Percentiles rank a stretch among this genome's conserved stretches.
Evolutionary conservation across 2,888 invertebrate species (phyloP).

Genomic region (Lithodes maja): DNA sequence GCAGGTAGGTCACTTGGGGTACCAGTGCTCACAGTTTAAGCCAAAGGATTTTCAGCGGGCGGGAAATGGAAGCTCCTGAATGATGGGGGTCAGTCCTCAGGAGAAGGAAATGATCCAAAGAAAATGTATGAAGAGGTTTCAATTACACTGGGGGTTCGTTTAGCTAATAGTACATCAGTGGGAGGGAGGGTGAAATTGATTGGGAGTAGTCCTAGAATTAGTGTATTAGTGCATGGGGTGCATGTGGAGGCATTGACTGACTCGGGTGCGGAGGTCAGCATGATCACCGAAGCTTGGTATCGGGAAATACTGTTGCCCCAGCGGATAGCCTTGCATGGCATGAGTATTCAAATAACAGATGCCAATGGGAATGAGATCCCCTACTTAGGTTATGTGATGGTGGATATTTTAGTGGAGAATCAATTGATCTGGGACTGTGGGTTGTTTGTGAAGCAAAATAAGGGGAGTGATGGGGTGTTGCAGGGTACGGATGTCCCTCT

Average conservation of each 20-base stretch:
- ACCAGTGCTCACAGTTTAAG: background rate
- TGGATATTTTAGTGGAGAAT: background rate
- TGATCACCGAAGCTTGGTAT: background rate
- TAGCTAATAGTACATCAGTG: background rate
- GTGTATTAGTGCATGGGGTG: background rate
- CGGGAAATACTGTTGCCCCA: background rate
- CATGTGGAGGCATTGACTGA: background rate
- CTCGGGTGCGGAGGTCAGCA: background rate
- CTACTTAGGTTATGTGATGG: conserved; percentile 7
- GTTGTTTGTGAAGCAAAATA: conserved; percentile 5
- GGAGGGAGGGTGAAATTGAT: background rate
- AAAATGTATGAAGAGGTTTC: background rate
- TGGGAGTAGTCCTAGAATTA: background rate
- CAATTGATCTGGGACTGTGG: background rate
- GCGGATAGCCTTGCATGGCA: background rate
- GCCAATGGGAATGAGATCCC: conserved; percentile 10
- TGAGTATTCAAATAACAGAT: conserved; percentile 6
- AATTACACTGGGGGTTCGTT: background rate
- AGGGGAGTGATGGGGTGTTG: background rate
- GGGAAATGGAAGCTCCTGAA: background rate
- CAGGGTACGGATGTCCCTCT: background rate
- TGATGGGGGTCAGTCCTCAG: background rate
- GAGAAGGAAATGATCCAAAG: background rate
- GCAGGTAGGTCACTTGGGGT: background rate
- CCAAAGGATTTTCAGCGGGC: background rate